Conservation (phyloP, 2,113 vertebrate species). For the Sinocyclocheilus anshuiensis region DNA sequence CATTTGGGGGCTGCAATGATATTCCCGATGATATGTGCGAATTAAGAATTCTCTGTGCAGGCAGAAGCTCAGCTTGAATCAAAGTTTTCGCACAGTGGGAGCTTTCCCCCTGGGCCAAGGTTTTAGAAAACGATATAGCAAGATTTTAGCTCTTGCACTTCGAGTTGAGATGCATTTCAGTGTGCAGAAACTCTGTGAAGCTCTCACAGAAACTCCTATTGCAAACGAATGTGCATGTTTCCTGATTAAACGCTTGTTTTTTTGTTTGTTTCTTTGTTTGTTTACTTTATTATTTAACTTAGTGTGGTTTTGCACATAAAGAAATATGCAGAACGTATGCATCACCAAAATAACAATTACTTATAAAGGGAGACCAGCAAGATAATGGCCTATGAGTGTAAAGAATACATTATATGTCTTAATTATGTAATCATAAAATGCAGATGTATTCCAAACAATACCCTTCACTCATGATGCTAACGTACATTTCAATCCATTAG, state of each 20-base stretch:
- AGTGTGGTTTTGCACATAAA: background rate
- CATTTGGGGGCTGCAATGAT: background rate
- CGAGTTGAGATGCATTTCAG: background rate
- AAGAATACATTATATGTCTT: background rate
- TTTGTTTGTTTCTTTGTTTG: background rate
- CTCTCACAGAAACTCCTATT: background rate
- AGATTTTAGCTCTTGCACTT: background rate
- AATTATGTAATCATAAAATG: background rate
- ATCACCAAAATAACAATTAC: background rate
- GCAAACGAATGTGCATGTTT: background rate
- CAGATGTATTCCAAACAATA: background rate
- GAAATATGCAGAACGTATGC: background rate
- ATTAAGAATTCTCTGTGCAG: slow-evolving; percentile 35
- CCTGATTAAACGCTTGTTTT: no score
- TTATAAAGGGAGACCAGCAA: background rate
- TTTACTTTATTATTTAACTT: background rate
- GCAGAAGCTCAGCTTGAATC: slow-evolving; percentile 37
- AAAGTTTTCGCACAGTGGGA: slow-evolving; percentile 32
- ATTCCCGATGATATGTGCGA: slow-evolving; percentile 19
- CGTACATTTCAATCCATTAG: background rate
- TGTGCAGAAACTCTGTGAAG: background rate
- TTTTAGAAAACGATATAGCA: slow-evolving; percentile 26
- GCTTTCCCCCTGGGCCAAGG: slow-evolving; percentile 2
- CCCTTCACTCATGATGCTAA: background rate
- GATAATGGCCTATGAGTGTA: background rate